phyloP scores from a whole-genome alignment of 2,888 invertebrate species.

The Helobdella robusta region DNA sequence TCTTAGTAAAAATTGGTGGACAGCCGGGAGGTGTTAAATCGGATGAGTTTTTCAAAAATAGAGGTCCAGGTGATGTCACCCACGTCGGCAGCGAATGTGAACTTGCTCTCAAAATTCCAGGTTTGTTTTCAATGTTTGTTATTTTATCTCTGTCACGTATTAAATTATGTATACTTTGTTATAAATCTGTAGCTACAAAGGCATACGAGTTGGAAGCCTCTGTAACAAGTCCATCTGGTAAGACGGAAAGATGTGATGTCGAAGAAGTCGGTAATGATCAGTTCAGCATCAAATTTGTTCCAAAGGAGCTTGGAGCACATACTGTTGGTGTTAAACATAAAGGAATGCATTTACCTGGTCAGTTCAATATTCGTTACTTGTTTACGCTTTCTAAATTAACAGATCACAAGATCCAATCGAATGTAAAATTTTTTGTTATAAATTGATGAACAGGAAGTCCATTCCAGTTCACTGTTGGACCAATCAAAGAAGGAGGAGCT shows the following conservation, averaged over 20 bases:
- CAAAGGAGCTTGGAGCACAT: constrained; percentile 82
- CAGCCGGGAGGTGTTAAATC: constrained; percentile 50
- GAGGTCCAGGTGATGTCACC: constrained; percentile 83
- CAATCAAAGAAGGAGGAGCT: constrained; percentile 79
- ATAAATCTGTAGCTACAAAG: constrained; percentile 73
- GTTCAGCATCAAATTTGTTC: constrained; percentile 46
- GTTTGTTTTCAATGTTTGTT: constrained; percentile 34
- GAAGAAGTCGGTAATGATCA: constrained; percentile 45
- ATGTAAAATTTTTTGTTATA: not conserved
- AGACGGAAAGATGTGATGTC: constrained; percentile 85
- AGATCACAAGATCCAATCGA: not conserved
- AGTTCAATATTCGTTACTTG: not conserved
- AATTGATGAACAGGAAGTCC: constrained; percentile 64
- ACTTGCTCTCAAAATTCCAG: constrained; percentile 59
- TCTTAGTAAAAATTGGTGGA: constrained; percentile 73
- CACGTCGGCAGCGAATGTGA: constrained; percentile 89
- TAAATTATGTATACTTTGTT: too few relatives aligned
- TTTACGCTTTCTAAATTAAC: not conserved
- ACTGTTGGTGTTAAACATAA: constrained; percentile 91
- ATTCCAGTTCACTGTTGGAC: constrained; percentile 98
- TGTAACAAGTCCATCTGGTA: constrained; percentile 82
- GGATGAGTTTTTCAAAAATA: constrained; percentile 45
- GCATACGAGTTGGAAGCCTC: constrained; percentile 83
- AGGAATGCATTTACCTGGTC: constrained; percentile 89
- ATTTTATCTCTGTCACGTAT: too few relatives aligned